These are phyloP conservation scores for Helobdella robusta DNA, from an alignment of 2,888 invertebrate genomes.

Conservation along the genomic window DNA sequence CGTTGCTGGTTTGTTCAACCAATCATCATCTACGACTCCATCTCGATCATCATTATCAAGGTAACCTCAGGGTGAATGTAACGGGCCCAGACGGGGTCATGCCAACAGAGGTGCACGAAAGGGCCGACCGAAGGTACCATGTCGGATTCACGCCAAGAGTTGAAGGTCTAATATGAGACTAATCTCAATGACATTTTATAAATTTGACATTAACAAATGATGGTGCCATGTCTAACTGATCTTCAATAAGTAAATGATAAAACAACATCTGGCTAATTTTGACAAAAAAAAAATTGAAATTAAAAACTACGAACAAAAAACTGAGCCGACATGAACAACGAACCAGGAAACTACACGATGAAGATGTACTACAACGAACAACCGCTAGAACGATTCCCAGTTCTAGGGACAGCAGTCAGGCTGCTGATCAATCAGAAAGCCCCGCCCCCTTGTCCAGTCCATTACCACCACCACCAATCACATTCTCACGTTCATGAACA, in stretches of 20 bases:
- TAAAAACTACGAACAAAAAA: no score
- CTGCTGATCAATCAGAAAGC: neutral
- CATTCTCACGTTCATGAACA: neutral
- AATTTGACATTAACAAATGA: no score
- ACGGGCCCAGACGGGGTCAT: constrained; percentile 18
- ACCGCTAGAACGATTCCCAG: constrained; percentile 4
- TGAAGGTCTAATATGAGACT: no score
- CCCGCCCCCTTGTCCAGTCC: neutral
- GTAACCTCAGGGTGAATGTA: constrained; percentile 17
- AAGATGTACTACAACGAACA: constrained; percentile 19
- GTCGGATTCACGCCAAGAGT: constrained; percentile 14
- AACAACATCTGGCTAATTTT: no score
- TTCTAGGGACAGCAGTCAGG: constrained; percentile 21
- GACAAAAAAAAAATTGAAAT: no score
- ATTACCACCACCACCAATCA: neutral
- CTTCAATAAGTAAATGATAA: no score
- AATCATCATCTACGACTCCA: no score
- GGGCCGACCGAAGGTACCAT: neutral
- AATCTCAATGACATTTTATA: no score
- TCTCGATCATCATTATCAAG: no score
- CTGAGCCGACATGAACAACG: neutral
- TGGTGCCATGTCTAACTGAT: no score
- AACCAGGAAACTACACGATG: constrained; percentile 25
- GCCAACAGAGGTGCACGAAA: constrained; percentile 4
- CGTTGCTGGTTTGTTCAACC: no score